Conservation (phyloP, 2,888 invertebrate genomes). For the Nephrotoma flavescens region DNA sequence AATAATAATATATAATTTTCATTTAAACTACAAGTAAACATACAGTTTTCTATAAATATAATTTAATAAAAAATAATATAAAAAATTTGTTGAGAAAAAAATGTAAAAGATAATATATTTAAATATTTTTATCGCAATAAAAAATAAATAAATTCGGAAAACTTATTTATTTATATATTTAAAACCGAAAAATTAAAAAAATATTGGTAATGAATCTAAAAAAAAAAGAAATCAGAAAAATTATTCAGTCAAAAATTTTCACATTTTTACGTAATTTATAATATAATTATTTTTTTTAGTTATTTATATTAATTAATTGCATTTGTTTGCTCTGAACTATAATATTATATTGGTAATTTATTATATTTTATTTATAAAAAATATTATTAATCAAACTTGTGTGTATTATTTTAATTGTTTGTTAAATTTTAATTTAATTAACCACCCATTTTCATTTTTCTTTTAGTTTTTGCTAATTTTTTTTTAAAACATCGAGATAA, state of each 20-base stretch:
- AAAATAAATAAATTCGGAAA: not conserved
- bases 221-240: not conserved
- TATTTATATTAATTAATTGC: not conserved
- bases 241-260: not conserved
- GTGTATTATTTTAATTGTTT: not conserved
- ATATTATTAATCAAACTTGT: not conserved
- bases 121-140: not conserved
- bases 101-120: not conserved
- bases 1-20: not conserved
- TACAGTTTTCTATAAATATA: not conserved
- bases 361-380: not conserved
- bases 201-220: not conserved
- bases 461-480: not conserved
- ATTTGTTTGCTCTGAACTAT: not conserved
- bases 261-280: not conserved
- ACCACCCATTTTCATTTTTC: not conserved
- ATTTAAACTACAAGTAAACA: not conserved
- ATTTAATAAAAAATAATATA: not conserved
- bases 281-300: not conserved
- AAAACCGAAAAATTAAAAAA: not conserved
- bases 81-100: not conserved
- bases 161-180: not conserved
- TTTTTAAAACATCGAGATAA: not conserved
- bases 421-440: not conserved
- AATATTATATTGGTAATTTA: not conserved